Percentiles rank a stretch among this genome's conserved stretches.
Conservation (phyloP, 1,140 invertebrate species). For the Aphaenogaster floridana region DNA sequence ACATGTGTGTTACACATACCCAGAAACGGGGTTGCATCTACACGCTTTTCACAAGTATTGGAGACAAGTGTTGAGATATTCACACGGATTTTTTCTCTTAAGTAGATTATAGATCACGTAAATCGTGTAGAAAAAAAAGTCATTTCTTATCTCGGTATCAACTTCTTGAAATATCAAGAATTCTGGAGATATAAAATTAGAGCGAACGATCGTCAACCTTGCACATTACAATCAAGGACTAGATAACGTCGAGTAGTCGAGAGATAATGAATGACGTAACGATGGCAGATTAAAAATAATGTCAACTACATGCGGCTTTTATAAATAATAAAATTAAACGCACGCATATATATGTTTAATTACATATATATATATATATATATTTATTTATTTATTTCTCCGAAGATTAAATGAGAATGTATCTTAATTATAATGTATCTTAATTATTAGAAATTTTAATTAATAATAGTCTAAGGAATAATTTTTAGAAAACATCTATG, state of each 20-base stretch:
- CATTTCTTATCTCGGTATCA: background rate
- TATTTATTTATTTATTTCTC: background rate
- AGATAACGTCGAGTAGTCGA: conserved; percentile 22
- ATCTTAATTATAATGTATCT: background rate
- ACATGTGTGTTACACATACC: conserved; percentile 8
- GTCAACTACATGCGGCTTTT: background rate
- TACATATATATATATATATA: background rate
- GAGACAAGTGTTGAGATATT: background rate
- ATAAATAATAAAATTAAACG: background rate
- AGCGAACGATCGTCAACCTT: conserved; percentile 41
- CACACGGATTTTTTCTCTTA: conserved; percentile 13
- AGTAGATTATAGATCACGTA: background rate
- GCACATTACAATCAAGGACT: background rate
- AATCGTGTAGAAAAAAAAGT: background rate
- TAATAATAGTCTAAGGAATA: background rate
- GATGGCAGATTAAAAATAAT: background rate
- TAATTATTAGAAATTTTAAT: background rate
- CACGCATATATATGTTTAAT: background rate
- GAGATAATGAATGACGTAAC: conserved; percentile 31
- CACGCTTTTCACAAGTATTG: background rate
- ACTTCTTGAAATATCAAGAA: background rate
- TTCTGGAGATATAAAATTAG: background rate
- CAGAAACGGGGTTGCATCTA: conserved; percentile 1
- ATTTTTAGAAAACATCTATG: background rate
- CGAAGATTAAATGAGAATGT: background rate